phyloP scores from a whole-genome alignment of 1,140 invertebrate genomes.

The Drosophila athabasca region DNA sequence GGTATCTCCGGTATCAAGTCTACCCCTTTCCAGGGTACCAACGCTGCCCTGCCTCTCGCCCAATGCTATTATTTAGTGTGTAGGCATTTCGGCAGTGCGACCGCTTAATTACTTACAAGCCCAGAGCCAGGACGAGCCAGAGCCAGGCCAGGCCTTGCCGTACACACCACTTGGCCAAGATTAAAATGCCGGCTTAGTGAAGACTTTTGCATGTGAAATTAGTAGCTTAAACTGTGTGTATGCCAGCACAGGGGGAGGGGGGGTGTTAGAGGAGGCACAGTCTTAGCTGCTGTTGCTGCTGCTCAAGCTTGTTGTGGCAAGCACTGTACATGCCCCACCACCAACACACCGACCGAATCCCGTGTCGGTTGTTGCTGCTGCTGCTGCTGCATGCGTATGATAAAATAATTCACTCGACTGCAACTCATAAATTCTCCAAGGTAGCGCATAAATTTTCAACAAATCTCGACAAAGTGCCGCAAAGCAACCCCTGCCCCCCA shows the following conservation, averaged over 20 bases:
- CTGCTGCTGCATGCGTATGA: slow-evolving; percentile 81
- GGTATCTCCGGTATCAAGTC: no score
- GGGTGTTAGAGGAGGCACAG: not conserved
- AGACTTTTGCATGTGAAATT: slow-evolving; percentile 82
- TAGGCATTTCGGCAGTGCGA: slow-evolving; percentile 70
- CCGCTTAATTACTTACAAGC: slow-evolving; percentile 76
- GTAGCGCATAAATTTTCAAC: slow-evolving; percentile 81
- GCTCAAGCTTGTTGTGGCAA: slow-evolving; percentile 74
- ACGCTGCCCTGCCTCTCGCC: not conserved
- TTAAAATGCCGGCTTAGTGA: slow-evolving; percentile 78
- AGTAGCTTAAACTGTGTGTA: slow-evolving; percentile 71
- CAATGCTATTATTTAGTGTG: slow-evolving; percentile 72
- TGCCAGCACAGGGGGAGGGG: not conserved
- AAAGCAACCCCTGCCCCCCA: slow-evolving; percentile 73
- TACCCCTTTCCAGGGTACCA: no score
- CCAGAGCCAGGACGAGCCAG: slow-evolving; percentile 45
- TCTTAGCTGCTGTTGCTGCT: slow-evolving; percentile 19
- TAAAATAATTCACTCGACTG: slow-evolving; percentile 82
- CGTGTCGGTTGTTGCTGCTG: slow-evolving; percentile 9
- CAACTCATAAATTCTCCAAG: slow-evolving; percentile 82
- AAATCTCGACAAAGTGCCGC: slow-evolving; percentile 81
- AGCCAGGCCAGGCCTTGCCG: not conserved
- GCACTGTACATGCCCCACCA: slow-evolving; percentile 42
- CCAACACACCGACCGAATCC: not conserved
- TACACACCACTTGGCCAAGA: slow-evolving; percentile 66